A percentile compares a stretch with the other conserved stretches of the same genome.
Evolutionary conservation across 2,113 vertebrate genomes (phyloP).

Genomic region (Perognathus longimembris): DNA sequence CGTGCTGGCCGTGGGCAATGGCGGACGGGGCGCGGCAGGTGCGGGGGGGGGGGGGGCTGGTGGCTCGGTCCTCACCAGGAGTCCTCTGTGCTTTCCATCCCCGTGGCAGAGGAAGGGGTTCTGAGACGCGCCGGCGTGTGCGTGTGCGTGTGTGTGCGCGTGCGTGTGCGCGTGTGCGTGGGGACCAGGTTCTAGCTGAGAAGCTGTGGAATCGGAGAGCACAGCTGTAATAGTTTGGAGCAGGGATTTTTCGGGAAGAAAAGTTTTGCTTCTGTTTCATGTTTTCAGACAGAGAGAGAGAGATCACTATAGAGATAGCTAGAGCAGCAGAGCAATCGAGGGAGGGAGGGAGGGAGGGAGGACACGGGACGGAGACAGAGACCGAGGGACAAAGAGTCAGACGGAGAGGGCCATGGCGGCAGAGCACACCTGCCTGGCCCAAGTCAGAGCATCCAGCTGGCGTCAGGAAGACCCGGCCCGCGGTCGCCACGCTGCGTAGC

Average conservation of each 20-base stretch:
- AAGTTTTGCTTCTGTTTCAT: not conserved
- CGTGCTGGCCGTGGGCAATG: rapidly evolving
- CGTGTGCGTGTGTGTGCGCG: rapidly evolving
- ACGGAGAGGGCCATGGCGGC: too few relatives aligned
- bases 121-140: rapidly evolving
- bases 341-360: not conserved
- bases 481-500: not conserved
- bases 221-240: not conserved
- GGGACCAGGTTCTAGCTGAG: not conserved
- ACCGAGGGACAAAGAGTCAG: not conserved
- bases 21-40: not conserved
- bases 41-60: rapidly evolving
- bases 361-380: not conserved
- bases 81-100: not conserved
- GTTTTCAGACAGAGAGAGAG: not conserved
- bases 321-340: not conserved
- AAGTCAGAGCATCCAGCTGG: not conserved
- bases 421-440: rapidly evolving
- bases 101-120: not conserved
- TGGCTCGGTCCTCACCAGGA: too few relatives aligned
- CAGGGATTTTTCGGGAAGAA: not conserved
- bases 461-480: too few relatives aligned
- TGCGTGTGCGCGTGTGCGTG: rapidly evolving
- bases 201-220: rapidly evolving
- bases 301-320: not conserved